Percentiles rank a stretch among this genome's conserved stretches.
Conservation (phyloP, 2,797 vertebrate species). For the Notolepis coatsorum region DNA sequence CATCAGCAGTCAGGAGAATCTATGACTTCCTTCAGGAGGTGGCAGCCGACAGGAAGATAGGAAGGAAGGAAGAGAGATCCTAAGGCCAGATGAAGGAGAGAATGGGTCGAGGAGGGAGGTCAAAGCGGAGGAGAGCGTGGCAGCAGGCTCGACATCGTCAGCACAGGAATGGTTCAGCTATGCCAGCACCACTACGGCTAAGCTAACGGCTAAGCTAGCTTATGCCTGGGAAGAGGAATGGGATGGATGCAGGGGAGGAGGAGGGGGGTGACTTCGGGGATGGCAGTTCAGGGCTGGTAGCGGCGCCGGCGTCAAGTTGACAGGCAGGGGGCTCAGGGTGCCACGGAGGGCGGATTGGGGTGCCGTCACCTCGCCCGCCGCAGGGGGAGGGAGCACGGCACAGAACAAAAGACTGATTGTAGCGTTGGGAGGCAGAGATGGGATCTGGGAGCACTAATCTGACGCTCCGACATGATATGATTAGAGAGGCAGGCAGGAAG, state of each 20-base stretch:
- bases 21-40: slow-evolving; percentile 76
- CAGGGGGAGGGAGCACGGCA: slow-evolving; percentile 27
- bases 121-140: slow-evolving; percentile 57
- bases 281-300: slow-evolving; percentile 46
- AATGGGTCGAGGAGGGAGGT: slow-evolving; percentile 48
- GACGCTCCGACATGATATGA: slow-evolving; percentile 81
- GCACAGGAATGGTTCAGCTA: slow-evolving; percentile 70
- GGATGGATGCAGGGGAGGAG: slow-evolving; percentile 1
- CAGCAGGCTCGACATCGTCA: slow-evolving; percentile 51
- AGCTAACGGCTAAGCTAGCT: slow-evolving; percentile 70
- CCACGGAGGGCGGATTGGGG: slow-evolving; percentile 41
- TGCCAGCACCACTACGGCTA: slow-evolving; percentile 50
- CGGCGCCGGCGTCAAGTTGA: slow-evolving; percentile 55
- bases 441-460: slow-evolving; percentile 82
- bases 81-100: slow-evolving; percentile 67
- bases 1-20: slow-evolving; percentile 74
- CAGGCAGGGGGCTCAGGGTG: slow-evolving; percentile 57
- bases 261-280: slow-evolving; percentile 35
- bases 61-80: slow-evolving; percentile 58
- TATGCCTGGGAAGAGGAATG: slow-evolving; percentile 12
- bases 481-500: slow-evolving; percentile 77
- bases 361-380: slow-evolving; percentile 57
- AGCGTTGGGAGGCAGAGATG: slow-evolving; percentile 73
- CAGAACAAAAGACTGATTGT: slow-evolving; percentile 79
- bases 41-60: slow-evolving; percentile 53